Evolutionary conservation across 1,140 invertebrate genomes (phyloP).

Genomic region (Frieseomelitta varia): DNA sequence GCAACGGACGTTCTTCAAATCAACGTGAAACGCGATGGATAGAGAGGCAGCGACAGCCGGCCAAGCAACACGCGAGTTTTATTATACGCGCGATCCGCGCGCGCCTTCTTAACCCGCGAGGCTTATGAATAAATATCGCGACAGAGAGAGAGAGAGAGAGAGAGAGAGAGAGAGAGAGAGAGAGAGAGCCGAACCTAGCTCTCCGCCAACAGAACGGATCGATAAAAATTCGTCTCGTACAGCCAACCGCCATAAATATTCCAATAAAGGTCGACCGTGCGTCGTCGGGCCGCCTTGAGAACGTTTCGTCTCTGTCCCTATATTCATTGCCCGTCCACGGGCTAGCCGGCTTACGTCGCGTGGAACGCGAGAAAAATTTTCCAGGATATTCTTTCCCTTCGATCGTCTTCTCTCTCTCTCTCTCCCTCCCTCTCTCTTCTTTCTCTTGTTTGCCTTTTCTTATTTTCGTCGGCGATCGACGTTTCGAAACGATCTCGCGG

Average conservation of each 20-base stretch:
- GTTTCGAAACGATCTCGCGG: background rate
- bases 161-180: conserved; percentile 61
- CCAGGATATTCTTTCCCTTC: conserved; percentile 8
- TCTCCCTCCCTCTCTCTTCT: background rate
- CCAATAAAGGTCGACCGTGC: conserved; percentile 71
- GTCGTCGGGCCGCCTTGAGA: conserved; percentile 59
- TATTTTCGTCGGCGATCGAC: background rate
- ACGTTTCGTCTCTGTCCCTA: conserved; percentile 54
- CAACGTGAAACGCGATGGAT: conserved; percentile 18
- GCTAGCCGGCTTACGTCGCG: background rate
- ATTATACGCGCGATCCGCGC: conserved; percentile 67
- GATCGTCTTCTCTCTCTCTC: background rate
- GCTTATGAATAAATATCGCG: conserved; percentile 79
- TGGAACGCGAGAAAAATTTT: conserved; percentile 42
- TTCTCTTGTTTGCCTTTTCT: too few species aligned
- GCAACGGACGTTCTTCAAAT: conserved; percentile 30
- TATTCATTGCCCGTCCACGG: conserved; percentile 25
- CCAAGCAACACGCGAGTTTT: conserved; percentile 68
- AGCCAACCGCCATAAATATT: conserved; percentile 75
- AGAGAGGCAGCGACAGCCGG: conserved; percentile 70
- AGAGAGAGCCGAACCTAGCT: conserved; percentile 56
- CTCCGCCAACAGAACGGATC: conserved; percentile 72
- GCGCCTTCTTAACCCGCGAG: conserved; percentile 53
- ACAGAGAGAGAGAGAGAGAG: conserved; percentile 65
- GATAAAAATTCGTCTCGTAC: conserved; percentile 77